Base-by-base conservation (phyloP, 2,113 vertebrate genomes). In the Chloroceryle aenea region DNA sequence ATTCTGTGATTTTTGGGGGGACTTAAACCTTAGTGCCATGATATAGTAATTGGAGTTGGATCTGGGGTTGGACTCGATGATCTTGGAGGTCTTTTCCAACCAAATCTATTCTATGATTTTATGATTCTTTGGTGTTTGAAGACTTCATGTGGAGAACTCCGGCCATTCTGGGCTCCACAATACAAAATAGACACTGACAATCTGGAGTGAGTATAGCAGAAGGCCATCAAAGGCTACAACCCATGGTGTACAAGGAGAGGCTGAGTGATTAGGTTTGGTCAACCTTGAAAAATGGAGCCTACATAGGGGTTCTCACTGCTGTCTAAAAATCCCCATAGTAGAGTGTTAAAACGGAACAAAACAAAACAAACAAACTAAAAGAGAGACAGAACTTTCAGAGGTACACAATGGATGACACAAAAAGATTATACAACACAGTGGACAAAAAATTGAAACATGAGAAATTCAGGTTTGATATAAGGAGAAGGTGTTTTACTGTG, bases 191-290 rank as follows among this genome's bases (percentile, higher is more conserved):
- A 59, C 9, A 62, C 5, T 36, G 32, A 38, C 23, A 43, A 27
- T 5, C 12, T 48, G 34, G 8, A 67, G 4, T 62, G 15, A 47
- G 9, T 12, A 27, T 7, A 69, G 29, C 43, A 66, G 14, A 62
- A 52, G 5, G 4, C 27, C 55, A 55, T n/a, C 6, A 53, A 64
- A 55, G 14, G 2, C 10, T 64, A 27, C 0, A 2, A 26, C 6
- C 25, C 21, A 27, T 22, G 23, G 14, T 10, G 2, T 71, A 29
- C 7, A 56, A 25, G 7, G 9, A 67, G 1, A 75, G 17, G 11
- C 27, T 38, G 12, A 69, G 55, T 2, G 9, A 61, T 0, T 14
- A 8, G 6, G 9, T 47, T 88, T 83, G 8, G 71, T 86, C 22
- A 85, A 14, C 12, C 59, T 53, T 71, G 71, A 83, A 58, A 62